Evolutionary conservation across 2,888 invertebrate genomes (phyloP).

Genomic region (Danaus chrysippus): DNA sequence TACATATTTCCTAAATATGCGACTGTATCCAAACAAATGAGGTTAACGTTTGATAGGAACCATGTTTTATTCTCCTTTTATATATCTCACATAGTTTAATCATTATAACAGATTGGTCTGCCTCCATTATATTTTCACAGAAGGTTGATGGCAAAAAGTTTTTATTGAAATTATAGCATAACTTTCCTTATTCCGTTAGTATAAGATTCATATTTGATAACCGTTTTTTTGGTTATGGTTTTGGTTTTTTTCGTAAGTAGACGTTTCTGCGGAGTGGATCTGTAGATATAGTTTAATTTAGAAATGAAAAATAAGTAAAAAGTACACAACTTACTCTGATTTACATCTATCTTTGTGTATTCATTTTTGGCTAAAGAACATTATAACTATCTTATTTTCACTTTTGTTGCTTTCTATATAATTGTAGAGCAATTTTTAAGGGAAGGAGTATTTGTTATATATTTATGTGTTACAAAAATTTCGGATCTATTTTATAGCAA

Average conservation of each 20-base stretch:
- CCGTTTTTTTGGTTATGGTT: slow-evolving; percentile 35
- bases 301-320: not conserved
- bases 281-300: slow-evolving; percentile 34
- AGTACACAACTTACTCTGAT: no score
- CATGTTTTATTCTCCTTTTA: slow-evolving; percentile 65
- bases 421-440: no score
- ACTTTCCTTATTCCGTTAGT: slow-evolving; percentile 23
- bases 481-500: no score
- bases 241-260: slow-evolving; percentile 64
- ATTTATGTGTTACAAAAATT: no score
- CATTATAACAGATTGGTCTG: slow-evolving; percentile 59
- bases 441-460: no score
- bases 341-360: no score
- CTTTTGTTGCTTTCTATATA: no score
- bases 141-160: slow-evolving; percentile 69
- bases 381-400: no score
- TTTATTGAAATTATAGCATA: slow-evolving; percentile 27
- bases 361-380: no score
- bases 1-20: slow-evolving; percentile 53
- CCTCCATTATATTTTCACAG: slow-evolving; percentile 76
- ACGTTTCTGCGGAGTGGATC: slow-evolving; percentile 50
- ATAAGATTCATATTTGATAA: slow-evolving; percentile 37
- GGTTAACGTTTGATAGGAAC: slow-evolving; percentile 65
- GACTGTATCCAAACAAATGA: slow-evolving; percentile 56
- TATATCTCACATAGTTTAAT: slow-evolving; percentile 69